phyloP scores from a whole-genome alignment of 2,113 vertebrate genomes.

The Podarcis muralis region DNA sequence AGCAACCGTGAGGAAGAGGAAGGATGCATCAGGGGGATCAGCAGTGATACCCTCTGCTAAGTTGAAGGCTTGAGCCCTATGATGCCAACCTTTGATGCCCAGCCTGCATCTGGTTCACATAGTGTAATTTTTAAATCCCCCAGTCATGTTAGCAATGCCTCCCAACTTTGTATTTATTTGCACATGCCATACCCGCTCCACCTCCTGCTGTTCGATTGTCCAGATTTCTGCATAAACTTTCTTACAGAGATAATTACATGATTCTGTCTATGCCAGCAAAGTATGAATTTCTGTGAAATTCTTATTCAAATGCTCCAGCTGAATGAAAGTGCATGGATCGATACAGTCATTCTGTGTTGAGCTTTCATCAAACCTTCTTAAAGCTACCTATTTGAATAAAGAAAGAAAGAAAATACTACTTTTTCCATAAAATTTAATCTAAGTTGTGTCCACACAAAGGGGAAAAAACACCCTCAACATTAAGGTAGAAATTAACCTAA shows the following conservation, averaged over 20 bases:
- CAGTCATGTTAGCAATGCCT: no score
- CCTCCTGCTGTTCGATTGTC: background rate
- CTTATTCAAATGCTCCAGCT: background rate
- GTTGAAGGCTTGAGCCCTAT: no score
- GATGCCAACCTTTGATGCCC: no score
- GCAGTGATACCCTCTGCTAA: background rate
- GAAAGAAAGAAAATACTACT: background rate
- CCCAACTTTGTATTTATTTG: no score
- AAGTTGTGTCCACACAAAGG: constrained; percentile 1
- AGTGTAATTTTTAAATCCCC: no score
- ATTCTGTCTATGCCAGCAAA: background rate
- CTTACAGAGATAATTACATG: background rate
- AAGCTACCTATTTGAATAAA: background rate
- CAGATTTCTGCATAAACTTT: background rate
- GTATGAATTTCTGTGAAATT: background rate
- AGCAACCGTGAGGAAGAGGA: background rate
- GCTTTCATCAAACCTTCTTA: background rate
- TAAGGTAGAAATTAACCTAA: constrained; percentile 16
- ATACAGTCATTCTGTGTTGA: background rate
- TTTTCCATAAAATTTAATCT: background rate
- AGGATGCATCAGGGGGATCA: background rate
- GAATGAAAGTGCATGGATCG: background rate
- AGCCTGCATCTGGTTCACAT: no score
- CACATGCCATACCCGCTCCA: background rate
- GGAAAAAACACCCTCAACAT: background rate